These are phyloP conservation scores for Phataginus tricuspis DNA, from an alignment of 2,797 vertebrate genomes.

Conservation along the genomic window DNA sequence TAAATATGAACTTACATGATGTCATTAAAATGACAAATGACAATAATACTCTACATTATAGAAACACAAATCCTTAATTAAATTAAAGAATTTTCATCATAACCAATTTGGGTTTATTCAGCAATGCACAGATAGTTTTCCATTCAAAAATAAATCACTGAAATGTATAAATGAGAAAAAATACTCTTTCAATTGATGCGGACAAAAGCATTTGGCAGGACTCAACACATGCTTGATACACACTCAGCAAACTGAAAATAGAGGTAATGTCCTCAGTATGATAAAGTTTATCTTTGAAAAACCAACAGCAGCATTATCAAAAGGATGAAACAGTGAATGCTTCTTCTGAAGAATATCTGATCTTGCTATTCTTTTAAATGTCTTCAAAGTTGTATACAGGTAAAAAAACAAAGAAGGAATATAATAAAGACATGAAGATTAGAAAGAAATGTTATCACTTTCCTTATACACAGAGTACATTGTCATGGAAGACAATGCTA, in stretches of 20 bases:
- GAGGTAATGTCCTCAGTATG: not conserved
- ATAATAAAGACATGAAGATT: not conserved
- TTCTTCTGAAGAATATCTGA: not conserved
- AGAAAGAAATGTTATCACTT: not conserved
- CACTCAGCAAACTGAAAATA: not conserved
- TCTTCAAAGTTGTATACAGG: not conserved
- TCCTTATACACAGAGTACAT: not conserved
- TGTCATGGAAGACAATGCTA: not conserved
- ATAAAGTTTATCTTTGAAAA: not conserved
- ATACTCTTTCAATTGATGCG: not conserved
- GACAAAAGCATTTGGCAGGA: not conserved
- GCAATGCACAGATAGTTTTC: not conserved
- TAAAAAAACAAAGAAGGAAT: not conserved
- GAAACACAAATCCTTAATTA: not conserved
- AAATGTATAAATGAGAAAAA: not conserved
- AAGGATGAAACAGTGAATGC: not conserved
- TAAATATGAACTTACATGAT: not conserved
- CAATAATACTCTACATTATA: not conserved
- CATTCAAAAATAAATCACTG: not conserved
- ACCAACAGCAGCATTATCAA: not conserved
- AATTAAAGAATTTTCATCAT: not conserved
- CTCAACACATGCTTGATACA: not conserved
- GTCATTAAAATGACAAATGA: not conserved
- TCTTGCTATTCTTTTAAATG: not conserved
- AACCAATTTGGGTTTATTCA: not conserved